A percentile compares a stretch with the other conserved stretches of the same genome.
phyloP scores from a whole-genome alignment of 2,797 vertebrate species.

The Serranus cabrilla region DNA sequence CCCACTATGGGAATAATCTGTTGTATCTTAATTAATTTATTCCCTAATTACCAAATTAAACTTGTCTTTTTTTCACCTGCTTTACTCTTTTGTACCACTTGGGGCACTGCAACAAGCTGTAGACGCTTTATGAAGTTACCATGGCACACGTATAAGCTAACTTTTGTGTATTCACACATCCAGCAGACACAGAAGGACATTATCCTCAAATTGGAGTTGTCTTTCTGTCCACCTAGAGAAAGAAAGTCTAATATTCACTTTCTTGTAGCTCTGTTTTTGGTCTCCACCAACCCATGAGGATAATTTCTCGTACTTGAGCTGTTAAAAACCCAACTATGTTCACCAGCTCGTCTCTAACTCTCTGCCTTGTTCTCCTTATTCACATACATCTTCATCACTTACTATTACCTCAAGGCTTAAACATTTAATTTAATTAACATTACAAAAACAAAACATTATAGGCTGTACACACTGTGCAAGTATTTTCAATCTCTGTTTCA shows the following conservation, averaged over 20 bases:
- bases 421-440: too few relatives aligned
- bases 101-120: neutral
- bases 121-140: neutral
- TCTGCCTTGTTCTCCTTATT: too few relatives aligned
- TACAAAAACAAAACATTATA: too few relatives aligned
- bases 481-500: neutral
- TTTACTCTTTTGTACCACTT: neutral
- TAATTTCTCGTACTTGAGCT: too few relatives aligned
- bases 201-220: neutral
- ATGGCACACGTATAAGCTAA: neutral
- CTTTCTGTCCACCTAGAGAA: neutral
- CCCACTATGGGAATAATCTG: neutral
- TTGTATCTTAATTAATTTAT: neutral
- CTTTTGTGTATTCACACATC: too few relatives aligned
- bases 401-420: too few relatives aligned
- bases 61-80: neutral
- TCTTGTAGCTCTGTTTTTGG: neutral
- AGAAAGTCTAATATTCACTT: neutral
- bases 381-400: too few relatives aligned
- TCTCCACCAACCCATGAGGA: neutral
- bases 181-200: neutral
- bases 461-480: too few relatives aligned
- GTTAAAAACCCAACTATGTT: too few relatives aligned
- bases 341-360: too few relatives aligned
- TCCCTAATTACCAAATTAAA: neutral